phyloP scores from a whole-genome alignment of 1,140 invertebrate genomes.

The Micrasema minimum region DNA sequence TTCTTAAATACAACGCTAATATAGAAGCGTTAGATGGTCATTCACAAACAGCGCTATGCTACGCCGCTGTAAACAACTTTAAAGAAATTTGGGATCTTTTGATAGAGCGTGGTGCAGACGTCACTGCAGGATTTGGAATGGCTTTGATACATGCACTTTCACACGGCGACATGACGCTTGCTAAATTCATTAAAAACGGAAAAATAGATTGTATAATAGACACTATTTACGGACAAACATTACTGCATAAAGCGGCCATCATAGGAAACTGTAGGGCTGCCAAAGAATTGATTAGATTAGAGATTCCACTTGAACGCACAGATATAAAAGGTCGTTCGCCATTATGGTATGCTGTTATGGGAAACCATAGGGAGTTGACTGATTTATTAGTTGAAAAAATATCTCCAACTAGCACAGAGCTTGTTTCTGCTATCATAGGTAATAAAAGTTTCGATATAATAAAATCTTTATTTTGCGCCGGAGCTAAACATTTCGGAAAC shows the following conservation, averaged over 20 bases:
- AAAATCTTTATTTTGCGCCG: not conserved
- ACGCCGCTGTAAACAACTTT: not conserved
- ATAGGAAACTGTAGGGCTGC: not conserved
- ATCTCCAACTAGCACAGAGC: not conserved
- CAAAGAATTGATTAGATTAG: constrained; percentile 1
- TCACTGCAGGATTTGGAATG: not conserved
- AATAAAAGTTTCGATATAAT: not conserved
- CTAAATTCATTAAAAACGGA: too few relatives aligned
- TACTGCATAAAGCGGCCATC: not conserved
- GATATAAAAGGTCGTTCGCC: not conserved
- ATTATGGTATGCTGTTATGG: not conserved
- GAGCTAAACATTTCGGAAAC: not conserved
- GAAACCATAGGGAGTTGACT: not conserved
- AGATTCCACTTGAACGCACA: not conserved
- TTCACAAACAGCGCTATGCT: not conserved
- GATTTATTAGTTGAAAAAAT: not conserved
- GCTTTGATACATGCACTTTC: constrained; percentile 1
- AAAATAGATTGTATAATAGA: not conserved
- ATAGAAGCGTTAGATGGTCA: not conserved
- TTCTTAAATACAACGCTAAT: not conserved
- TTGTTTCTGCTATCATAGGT: not conserved
- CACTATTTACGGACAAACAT: not conserved
- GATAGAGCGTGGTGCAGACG: not conserved
- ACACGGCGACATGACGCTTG: too few relatives aligned
- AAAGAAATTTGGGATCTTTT: not conserved